Conservation (phyloP, 2,888 invertebrate species). For the Isoperla grammatica region DNA sequence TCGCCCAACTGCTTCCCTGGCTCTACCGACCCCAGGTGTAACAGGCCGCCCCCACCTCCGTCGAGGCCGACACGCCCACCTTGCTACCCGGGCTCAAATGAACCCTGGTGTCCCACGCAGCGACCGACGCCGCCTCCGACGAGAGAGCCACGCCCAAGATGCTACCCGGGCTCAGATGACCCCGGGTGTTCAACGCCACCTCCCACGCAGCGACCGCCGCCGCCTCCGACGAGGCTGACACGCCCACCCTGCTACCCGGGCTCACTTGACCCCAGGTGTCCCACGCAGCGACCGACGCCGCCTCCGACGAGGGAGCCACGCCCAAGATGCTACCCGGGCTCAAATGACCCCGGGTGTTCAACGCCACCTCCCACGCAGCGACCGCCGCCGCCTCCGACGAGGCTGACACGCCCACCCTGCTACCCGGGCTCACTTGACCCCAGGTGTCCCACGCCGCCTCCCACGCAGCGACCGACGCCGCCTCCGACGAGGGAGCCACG, state of each 20-base stretch:
- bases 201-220: conserved; percentile 8
- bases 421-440: conserved; percentile 37
- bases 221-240: conserved; percentile 24
- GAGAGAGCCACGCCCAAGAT: conserved; percentile 30
- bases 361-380: conserved; percentile 24
- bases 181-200: conserved; percentile 36
- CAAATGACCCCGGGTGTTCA: conserved; percentile 37
- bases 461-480: conserved; percentile 22
- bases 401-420: conserved; percentile 32
- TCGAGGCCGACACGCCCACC: conserved; percentile 34
- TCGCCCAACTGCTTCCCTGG: conserved; percentile 19
- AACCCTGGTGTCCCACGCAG: conserved; percentile 35
- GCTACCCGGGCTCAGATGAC: conserved; percentile 37
- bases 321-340: conserved; percentile 36
- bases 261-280: conserved; percentile 29
- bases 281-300: conserved; percentile 28
- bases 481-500: conserved; percentile 12
- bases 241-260: conserved; percentile 30
- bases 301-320: conserved; percentile 23
- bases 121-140: conserved; percentile 26
- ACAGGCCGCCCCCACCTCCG: conserved; percentile 41
- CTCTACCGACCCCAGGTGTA: conserved; percentile 38
- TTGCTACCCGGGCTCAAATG: conserved; percentile 38
- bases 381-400: conserved; percentile 12
- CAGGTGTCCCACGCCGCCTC: conserved; percentile 30